These are phyloP conservation scores for Chironomus tepperi DNA, from an alignment of 1,140 invertebrate species.

Conservation along the genomic window DNA sequence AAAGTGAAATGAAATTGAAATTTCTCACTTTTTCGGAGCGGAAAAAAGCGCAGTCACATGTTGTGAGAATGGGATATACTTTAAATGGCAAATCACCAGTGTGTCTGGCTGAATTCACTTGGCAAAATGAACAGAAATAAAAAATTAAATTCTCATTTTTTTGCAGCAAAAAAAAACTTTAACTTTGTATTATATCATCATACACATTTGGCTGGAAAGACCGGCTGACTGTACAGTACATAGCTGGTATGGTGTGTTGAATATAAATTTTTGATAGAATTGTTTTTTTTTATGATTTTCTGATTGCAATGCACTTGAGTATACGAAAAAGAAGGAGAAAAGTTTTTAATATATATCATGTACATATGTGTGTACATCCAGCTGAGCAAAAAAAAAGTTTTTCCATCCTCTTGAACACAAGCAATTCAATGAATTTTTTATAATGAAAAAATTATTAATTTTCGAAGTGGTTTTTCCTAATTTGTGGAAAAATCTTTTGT, in stretches of 20 bases:
- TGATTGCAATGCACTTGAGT: slow-evolving; percentile 3
- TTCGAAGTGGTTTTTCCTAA: too few relatives aligned
- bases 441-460: too few relatives aligned
- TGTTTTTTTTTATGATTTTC: slow-evolving; percentile 10
- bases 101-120: neutral
- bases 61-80: neutral
- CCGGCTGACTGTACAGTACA: neutral
- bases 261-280: slow-evolving; percentile 10
- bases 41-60: neutral
- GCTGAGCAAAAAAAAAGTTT: too few relatives aligned
- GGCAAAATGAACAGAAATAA: too few relatives aligned
- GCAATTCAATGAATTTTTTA: too few relatives aligned
- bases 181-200: slow-evolving; percentile 6
- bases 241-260: neutral
- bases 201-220: neutral
- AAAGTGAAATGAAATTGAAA: neutral
- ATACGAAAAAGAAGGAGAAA: neutral
- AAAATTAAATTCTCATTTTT: neutral
- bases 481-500: too few relatives aligned
- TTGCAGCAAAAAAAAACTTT: neutral
- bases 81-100: slow-evolving; percentile 1
- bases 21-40: neutral
- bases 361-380: neutral
- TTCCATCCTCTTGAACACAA: too few relatives aligned
- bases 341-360: neutral